Evolutionary conservation across 1,140 invertebrate species (phyloP), one percentile per base, ranked within the genome.

Genomic region (Trichogramma pretiosum): DNA sequence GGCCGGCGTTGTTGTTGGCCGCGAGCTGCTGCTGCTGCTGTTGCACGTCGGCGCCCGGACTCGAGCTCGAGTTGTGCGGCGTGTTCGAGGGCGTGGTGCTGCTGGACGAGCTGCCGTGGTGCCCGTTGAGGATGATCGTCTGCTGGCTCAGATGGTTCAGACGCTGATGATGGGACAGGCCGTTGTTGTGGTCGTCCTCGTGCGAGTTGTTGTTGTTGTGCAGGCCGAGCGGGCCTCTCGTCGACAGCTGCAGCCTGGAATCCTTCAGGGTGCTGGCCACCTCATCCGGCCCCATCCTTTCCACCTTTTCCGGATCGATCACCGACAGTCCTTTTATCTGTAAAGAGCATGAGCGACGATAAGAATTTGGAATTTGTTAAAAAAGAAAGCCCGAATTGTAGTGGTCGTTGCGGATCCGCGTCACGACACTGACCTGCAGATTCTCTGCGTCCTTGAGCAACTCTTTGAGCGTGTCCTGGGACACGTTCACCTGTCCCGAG

Each of bases 401-500:
- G 26, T 7, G 26, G 26, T 7, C 7, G 7, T 30, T n/a, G n/a
- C n/a, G n/a, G n/a, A n/a, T n/a, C n/a, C n/a, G n/a, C n/a, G n/a
- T n/a, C n/a, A n/a, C n/a, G n/a, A n/a, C 44, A 60, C 67, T 56
- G 62, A 87, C 85, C 78, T 90, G 87, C 60, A 90, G 77, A 72
- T 84, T 85, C 71, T 92, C 89, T 22, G 88, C 89, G 39, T 88
- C 89, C 72, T 91, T 91, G 46, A 92, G 79, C 63, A 93, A 90
- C 64, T 87, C 88, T 59, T 84, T 86, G 46, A 92, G 79, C 50
- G 85, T 85, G 65, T 90, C 86, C 72, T 91, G 87, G 56, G 87
- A 89, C 52, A 91, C 87, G 67, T 91, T 87, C 51, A 92, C 88
- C 70, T 91, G 88, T 9, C 88, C 88, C 67, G 89, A 89, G 74